Conservation (phyloP, 2,888 invertebrate genomes). For the Platycheirus rosarum region DNA sequence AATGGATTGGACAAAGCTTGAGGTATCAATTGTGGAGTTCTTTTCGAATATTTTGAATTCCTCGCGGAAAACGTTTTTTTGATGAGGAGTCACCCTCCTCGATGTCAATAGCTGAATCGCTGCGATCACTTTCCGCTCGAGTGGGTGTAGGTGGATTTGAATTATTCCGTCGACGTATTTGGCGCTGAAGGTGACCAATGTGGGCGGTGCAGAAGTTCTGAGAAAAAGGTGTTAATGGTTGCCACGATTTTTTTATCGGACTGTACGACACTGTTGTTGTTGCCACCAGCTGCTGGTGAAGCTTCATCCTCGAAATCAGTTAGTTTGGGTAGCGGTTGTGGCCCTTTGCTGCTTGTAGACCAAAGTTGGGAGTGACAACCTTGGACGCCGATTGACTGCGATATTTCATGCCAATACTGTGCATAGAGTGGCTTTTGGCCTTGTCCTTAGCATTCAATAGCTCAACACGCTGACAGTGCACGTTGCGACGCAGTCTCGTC, state of each 20-base stretch:
- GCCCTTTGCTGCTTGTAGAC: conserved; percentile 67
- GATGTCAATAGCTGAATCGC: conserved; percentile 79
- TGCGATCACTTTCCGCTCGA: conserved; percentile 76
- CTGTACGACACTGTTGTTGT: conserved; percentile 37
- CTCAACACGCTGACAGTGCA: conserved; percentile 78
- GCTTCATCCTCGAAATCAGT: conserved; percentile 72
- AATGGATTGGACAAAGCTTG: conserved; percentile 21
- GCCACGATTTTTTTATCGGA: conserved; percentile 66
- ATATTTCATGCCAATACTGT: conserved; percentile 53
- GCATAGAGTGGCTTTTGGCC: conserved; percentile 74
- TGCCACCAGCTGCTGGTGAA: conserved; percentile 62
- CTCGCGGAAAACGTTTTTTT: conserved; percentile 44
- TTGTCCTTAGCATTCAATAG: conserved; percentile 77
- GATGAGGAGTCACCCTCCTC: conserved; percentile 75
- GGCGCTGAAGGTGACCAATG: conserved; percentile 39
- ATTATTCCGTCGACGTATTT: conserved; percentile 74
- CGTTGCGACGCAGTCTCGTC: conserved; percentile 77
- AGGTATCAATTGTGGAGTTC: conserved; percentile 24
- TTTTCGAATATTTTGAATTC: conserved; percentile 56
- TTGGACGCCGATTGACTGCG: conserved; percentile 40
- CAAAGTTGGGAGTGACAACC: conserved; percentile 72
- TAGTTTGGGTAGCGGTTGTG: conserved; percentile 78
- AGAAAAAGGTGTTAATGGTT: conserved; percentile 77
- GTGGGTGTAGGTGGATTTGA: conserved; percentile 66
- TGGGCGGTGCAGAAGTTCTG: conserved; percentile 76